Conservation (phyloP, 2,888 invertebrate genomes). For the Oligia latruncula region DNA sequence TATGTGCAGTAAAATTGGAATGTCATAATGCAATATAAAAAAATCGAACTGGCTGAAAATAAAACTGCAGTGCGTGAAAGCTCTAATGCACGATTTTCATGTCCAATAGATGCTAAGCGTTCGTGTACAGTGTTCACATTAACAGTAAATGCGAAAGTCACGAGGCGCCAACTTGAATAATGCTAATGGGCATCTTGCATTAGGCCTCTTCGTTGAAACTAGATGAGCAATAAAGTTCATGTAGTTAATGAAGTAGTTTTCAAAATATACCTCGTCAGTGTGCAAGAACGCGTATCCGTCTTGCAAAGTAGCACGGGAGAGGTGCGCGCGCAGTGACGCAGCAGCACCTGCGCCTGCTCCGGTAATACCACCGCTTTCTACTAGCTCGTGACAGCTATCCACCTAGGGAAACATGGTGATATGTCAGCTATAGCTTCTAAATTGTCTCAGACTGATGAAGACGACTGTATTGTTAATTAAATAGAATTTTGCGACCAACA, state of each 20-base stretch:
- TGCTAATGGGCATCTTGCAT: background rate
- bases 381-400: conserved; percentile 84
- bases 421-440: background rate
- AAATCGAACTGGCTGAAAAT: background rate
- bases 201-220: background rate
- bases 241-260: background rate
- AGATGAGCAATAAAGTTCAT: background rate
- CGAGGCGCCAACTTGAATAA: background rate
- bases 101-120: background rate
- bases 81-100: background rate
- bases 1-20: conserved; percentile 13
- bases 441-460: background rate
- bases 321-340: conserved; percentile 78
- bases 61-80: background rate
- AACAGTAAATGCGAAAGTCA: background rate
- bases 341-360: conserved; percentile 71
- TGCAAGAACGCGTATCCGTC: conserved; percentile 85
- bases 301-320: conserved; percentile 77
- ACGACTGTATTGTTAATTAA: background rate
- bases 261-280: conserved; percentile 79
- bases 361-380: conserved; percentile 77
- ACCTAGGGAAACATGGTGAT: conserved; percentile 79
- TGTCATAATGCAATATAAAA: background rate
- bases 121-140: background rate
- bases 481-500: background rate